These are phyloP conservation scores for Mallateleia sp. DNA, from an alignment of 2,888 invertebrate genomes.

Conservation along the genomic window DNA sequence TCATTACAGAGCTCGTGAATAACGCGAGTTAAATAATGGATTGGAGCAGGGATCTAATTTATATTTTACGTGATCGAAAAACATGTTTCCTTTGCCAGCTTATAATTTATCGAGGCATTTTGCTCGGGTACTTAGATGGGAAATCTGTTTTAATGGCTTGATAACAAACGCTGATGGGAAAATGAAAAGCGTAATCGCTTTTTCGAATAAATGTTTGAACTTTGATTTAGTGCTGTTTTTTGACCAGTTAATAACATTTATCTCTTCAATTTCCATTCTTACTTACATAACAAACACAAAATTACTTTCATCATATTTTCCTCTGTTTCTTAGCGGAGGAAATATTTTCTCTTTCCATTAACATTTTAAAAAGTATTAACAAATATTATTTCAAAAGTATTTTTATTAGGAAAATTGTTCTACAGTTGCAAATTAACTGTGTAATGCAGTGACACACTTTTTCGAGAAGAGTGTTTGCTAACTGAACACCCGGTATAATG, in stretches of 20 bases:
- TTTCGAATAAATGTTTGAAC: not conserved
- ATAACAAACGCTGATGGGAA: not conserved
- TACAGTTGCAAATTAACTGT: too few species aligned
- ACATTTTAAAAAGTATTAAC: too few species aligned
- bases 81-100: slow-evolving; percentile 45
- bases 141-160: slow-evolving; percentile 33
- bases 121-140: not conserved
- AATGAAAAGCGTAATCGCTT: not conserved
- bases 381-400: too few species aligned
- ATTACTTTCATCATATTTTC: too few species aligned
- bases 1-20: slow-evolving; percentile 52
- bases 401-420: too few species aligned
- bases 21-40: slow-evolving; percentile 44
- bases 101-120: slow-evolving; percentile 47
- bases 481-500: slow-evolving; percentile 46
- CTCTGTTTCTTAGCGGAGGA: too few species aligned
- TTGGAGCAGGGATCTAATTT: slow-evolving; percentile 48
- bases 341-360: too few species aligned
- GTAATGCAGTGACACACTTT: slow-evolving; percentile 35
- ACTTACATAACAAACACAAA: too few species aligned
- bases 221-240: too few species aligned
- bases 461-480: not conserved
- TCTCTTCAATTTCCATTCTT: too few species aligned
- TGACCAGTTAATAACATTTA: too few species aligned
- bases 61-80: slow-evolving; percentile 60